Conservation (phyloP, 2,888 invertebrate species). For the Thecocarcelia acutangulata region DNA sequence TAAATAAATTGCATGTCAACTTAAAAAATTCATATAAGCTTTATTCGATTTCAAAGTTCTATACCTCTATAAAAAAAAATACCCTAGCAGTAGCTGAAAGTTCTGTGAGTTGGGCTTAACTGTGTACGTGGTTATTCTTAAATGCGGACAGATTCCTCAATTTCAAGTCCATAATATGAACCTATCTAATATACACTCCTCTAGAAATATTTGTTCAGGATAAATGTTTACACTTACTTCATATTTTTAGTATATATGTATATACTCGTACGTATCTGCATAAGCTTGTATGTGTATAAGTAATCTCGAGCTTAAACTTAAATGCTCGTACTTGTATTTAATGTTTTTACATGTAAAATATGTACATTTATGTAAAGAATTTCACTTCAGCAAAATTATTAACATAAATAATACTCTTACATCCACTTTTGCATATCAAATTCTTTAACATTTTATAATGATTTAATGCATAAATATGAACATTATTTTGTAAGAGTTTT, state of each 20-base stretch:
- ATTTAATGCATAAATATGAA: conserved; percentile 34
- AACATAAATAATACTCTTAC: conserved; percentile 44
- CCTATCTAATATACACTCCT: too few species aligned
- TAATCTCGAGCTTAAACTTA: too few species aligned
- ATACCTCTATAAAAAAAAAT: too few species aligned
- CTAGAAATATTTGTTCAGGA: background rate
- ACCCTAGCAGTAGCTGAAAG: too few species aligned
- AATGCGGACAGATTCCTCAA: too few species aligned
- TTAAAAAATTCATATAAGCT: too few species aligned
- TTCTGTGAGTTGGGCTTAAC: too few species aligned
- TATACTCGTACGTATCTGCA: background rate
- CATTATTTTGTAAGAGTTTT: conserved; percentile 6
- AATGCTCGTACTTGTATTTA: background rate
- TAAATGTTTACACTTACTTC: conserved; percentile 30
- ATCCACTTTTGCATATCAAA: conserved; percentile 45
- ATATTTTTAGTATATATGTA: background rate
- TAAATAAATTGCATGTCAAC: too few species aligned
- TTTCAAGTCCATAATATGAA: too few species aligned
- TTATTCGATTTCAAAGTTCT: too few species aligned
- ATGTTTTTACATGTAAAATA: conserved; percentile 38
- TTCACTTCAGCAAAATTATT: conserved; percentile 48
- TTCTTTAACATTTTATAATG: conserved; percentile 41
- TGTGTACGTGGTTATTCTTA: too few species aligned
- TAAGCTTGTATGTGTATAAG: background rate
- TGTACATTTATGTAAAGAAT: conserved; percentile 47